Percentiles rank a stretch among this genome's conserved stretches.
Conservation (phyloP, 2,113 vertebrate species). For the Prunella himalayana region DNA sequence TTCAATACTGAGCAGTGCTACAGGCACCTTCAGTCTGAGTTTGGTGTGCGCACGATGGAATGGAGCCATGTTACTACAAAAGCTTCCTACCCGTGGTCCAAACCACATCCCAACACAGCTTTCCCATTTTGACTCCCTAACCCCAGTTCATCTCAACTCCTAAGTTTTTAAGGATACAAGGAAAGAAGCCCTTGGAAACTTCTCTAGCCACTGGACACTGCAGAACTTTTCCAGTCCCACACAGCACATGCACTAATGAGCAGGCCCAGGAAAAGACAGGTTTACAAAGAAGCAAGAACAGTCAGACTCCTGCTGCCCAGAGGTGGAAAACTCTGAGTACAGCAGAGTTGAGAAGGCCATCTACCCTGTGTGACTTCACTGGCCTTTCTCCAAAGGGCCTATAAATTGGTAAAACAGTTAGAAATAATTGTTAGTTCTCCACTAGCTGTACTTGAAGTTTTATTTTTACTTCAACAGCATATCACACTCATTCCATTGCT, state of each 20-base stretch:
- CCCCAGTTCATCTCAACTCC: neutral
- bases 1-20: neutral
- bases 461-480: neutral
- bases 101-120: neutral
- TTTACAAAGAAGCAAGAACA: neutral
- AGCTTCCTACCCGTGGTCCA: neutral
- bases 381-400: neutral
- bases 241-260: fast-evolving
- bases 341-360: neutral
- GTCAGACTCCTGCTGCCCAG: neutral
- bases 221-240: neutral
- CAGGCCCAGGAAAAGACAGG: neutral
- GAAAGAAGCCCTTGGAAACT: neutral
- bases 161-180: neutral
- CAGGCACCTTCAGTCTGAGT: neutral
- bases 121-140: neutral
- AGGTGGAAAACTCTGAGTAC: neutral
- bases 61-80: neutral
- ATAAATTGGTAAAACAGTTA: neutral
- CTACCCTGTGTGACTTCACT: neutral
- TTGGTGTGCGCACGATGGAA: fast-evolving
- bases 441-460: neutral
- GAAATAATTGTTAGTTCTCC: neutral
- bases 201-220: neutral
- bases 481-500: neutral